Evolutionary conservation across 2,888 invertebrate species (phyloP), one percentile per base, ranked within the genome.

Genomic region (Parascotia fuliginaria): DNA sequence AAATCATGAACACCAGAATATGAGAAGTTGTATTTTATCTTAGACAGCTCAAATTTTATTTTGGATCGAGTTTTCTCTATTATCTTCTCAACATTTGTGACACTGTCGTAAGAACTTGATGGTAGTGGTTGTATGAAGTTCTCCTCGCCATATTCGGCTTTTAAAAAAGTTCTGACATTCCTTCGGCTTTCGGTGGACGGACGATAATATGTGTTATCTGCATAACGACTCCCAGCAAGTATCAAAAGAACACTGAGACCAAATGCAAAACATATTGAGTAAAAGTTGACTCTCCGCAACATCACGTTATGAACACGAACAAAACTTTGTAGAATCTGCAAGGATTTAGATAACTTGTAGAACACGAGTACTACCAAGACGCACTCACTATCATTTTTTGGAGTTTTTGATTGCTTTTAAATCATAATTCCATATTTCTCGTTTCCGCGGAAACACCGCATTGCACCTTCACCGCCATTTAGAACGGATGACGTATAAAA

Each of bases 71-170:
- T 87, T 75, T 81, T 85, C 42, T 89, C 83, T 53, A 91, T 67
- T 62, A 92, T 75, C 59, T 81, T 87, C 14, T 89, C 86, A 41
- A 86, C 75, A 53, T 87, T 77, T 41, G 85, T 81, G 19, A 85
- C 83, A 38, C 84, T 87, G 60, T 89, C 87, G 56, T 81, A 79
- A 0, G 81, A 70, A 47, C 82, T 83, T n/a, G 88, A 89, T n/a
- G 89, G 83, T 51, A 83, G 69, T 16, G 81, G 71, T 56, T 84
- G 83, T 44, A 73, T 49, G 24, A 79, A 68, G 50, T 62, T 74
- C 19, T 85, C 85, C 9, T 89, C 87, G 38, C 79, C 81, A 67
- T 88, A 82, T 65, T 95, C 95, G 55, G 95, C 92, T 79, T 96
- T 95, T 42, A 94, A 87, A 70, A 96, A 89, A 64, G 85, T 88